Conservation (phyloP, 92 coral and sea anemone genomes). For the Bergia puertoricense region DNA sequence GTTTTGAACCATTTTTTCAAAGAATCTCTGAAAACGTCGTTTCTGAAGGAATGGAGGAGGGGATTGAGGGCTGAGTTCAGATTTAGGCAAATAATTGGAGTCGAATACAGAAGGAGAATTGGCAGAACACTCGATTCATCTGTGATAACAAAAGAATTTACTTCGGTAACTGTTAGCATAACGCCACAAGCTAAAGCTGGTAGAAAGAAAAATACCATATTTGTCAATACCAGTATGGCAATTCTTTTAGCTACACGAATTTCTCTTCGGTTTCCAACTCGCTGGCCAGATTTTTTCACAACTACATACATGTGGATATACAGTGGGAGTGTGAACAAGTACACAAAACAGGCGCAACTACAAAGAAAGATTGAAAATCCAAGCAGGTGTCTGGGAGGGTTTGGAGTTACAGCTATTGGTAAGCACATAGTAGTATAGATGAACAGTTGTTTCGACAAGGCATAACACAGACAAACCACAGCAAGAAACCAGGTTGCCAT, state of each 20-base stretch:
- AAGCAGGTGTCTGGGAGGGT: not conserved
- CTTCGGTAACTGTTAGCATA: not conserved
- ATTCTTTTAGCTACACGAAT: not conserved
- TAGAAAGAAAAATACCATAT: not conserved
- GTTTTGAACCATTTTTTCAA: not conserved
- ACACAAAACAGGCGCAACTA: not conserved
- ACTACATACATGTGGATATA: constrained; percentile 3
- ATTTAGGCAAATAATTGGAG: not conserved
- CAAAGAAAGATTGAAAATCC: constrained; percentile 2
- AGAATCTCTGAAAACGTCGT: not conserved
- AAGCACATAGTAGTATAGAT: not conserved
- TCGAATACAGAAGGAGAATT: not conserved
- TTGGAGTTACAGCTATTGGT: not conserved
- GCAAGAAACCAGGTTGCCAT: not conserved
- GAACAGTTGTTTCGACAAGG: not conserved
- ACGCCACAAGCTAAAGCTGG: not conserved
- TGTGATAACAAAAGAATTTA: not conserved
- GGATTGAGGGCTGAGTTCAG: not conserved
- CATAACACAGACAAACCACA: not conserved
- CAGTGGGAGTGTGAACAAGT: not conserved
- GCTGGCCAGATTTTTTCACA: not conserved
- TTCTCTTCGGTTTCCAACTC: not conserved
- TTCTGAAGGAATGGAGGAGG: not conserved
- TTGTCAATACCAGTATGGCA: not conserved
- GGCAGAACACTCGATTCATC: not conserved